Evolutionary conservation across 2,797 vertebrate genomes (phyloP).

Genomic region (Diplodus sargus): DNA sequence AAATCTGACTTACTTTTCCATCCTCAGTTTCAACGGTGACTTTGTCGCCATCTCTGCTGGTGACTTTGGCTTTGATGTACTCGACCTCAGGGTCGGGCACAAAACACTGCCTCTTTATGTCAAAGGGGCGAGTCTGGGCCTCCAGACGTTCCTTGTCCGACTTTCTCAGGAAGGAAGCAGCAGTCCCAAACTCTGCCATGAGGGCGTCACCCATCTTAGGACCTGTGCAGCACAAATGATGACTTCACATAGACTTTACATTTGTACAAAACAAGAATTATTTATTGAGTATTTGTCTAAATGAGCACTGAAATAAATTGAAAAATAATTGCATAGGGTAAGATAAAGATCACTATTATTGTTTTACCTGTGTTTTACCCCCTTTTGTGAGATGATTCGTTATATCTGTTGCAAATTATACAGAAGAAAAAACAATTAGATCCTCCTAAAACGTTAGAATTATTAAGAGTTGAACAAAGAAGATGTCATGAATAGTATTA

Average conservation of each 20-base stretch:
- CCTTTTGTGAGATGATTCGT: neutral
- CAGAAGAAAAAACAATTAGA: neutral
- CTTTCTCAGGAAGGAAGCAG: slow-evolving; percentile 87
- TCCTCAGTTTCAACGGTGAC: slow-evolving; percentile 85
- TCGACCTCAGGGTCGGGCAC: slow-evolving; percentile 88
- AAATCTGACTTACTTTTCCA: slow-evolving; percentile 79
- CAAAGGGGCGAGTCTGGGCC: slow-evolving; percentile 89
- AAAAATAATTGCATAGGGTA: neutral
- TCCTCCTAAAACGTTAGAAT: neutral
- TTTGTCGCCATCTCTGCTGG: slow-evolving; percentile 87
- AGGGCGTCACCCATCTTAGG: slow-evolving; percentile 62
- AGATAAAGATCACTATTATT: neutral
- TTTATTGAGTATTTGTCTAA: neutral
- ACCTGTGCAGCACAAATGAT: slow-evolving; percentile 33
- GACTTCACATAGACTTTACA: neutral
- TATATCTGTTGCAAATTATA: slow-evolving; percentile 7
- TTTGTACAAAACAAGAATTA: neutral
- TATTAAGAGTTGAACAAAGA: neutral
- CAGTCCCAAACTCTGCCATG: slow-evolving; percentile 87
- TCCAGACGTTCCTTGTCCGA: slow-evolving; percentile 88
- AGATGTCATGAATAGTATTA: neutral
- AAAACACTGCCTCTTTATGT: slow-evolving; percentile 90
- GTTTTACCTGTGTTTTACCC: slow-evolving; percentile 12
- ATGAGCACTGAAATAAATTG: neutral
- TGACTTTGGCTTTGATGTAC: slow-evolving; percentile 85